phyloP scores from a whole-genome alignment of 1,140 invertebrate genomes.

The Brachionus angularis region DNA sequence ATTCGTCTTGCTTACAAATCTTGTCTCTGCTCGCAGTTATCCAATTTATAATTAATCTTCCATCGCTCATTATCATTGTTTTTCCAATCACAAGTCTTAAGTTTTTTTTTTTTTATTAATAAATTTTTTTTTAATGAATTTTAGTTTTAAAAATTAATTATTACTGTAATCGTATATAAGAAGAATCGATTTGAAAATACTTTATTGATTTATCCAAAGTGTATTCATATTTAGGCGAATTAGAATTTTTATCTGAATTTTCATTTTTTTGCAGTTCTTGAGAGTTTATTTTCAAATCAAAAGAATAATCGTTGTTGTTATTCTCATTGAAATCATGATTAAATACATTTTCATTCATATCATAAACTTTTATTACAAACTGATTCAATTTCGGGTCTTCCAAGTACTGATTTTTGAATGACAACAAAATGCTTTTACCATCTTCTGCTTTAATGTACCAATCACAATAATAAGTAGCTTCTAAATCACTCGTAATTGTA shows the following conservation, averaged over 20 bases:
- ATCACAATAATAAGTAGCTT: constrained; percentile 29
- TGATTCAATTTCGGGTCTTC: constrained; percentile 5
- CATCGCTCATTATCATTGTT: constrained; percentile 1
- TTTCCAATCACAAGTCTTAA: constrained; percentile 6
- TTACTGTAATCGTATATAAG: constrained; percentile 34
- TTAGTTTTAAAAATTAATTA: neutral
- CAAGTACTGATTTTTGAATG: constrained; percentile 12
- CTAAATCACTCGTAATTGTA: neutral
- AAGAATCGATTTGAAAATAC: constrained; percentile 10
- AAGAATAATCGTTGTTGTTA: too few species aligned
- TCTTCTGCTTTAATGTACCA: constrained; percentile 11
- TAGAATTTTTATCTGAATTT: neutral
- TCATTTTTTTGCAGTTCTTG: neutral
- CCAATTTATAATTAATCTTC: constrained; percentile 30
- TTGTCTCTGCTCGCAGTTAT: neutral
- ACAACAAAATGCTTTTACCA: constrained; percentile 11
- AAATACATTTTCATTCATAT: constrained; percentile 9
- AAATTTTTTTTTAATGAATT: neutral
- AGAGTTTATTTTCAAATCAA: neutral
- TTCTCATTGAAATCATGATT: neutral
- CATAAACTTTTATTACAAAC: constrained; percentile 34
- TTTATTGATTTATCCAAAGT: constrained; percentile 12
- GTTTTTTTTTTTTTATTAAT: too few species aligned
- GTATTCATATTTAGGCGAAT: constrained; percentile 21
- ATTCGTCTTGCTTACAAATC: neutral